A percentile compares a stretch with the other conserved stretches of the same genome.
Evolutionary conservation across 2,797 vertebrate species (phyloP).

Genomic region (Tauraco hartlaubi): DNA sequence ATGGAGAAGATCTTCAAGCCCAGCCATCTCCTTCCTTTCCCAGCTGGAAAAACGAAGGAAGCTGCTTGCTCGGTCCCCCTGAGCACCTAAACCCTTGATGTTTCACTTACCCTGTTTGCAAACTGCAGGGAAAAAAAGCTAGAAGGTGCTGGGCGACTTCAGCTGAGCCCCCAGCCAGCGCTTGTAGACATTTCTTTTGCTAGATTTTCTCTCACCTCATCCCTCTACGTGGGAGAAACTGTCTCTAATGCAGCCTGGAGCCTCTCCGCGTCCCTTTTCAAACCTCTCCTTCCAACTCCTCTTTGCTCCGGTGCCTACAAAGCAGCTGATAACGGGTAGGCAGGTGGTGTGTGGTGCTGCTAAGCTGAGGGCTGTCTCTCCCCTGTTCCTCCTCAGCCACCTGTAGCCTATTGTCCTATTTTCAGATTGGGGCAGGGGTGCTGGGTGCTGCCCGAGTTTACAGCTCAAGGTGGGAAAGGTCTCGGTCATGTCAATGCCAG

Average conservation of each 20-base stretch:
- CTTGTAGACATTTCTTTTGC: not conserved
- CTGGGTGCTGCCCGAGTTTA: not conserved
- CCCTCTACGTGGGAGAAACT: slow-evolving; percentile 34
- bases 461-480: not conserved
- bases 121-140: fast-evolving
- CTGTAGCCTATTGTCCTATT: not conserved
- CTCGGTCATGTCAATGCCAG: fast-evolving
- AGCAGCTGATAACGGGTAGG: slow-evolving; percentile 59
- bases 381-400: not conserved
- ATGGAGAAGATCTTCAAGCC: fast-evolving
- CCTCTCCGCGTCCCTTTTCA: not conserved
- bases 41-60: not conserved
- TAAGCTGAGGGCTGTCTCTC: not conserved
- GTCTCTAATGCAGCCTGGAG: not conserved
- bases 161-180: not conserved
- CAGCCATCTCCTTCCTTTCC: not conserved
- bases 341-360: slow-evolving; percentile 53
- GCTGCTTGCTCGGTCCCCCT: fast-evolving
- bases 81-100: not conserved
- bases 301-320: slow-evolving; percentile 7
- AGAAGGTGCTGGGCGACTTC: not conserved
- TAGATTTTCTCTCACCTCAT: not conserved
- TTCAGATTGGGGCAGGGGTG: not conserved
- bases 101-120: not conserved
- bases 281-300: slow-evolving; percentile 6